Evolutionary conservation across 1,140 invertebrate genomes (phyloP), one percentile per base, ranked within the genome.

Genomic region (Drosophila mauritiana): DNA sequence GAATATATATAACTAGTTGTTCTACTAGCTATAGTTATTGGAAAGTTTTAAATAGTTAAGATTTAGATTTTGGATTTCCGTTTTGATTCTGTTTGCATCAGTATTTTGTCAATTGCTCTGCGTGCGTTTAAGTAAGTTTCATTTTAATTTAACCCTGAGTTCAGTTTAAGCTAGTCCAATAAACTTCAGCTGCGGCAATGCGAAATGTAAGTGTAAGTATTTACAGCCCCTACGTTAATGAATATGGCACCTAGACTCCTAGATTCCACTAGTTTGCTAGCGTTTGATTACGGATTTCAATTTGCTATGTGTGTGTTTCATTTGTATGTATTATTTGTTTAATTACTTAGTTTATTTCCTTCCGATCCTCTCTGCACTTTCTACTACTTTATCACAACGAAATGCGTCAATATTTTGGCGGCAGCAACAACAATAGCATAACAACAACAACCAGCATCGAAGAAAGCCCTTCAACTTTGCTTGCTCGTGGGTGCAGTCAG

Each of bases 401-500:
- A 90, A 84, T 89, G 84, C 84, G 77, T 77, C 80, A 79, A 89
- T 81, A 89, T 56, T 65, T 84, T 84, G 80, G 80, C 84, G 72
- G 62, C 49, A 84, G 78, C 53, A 76, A 76, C 62, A 65, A 56
- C 45, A 59, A 69, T 11, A 68, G 72, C 40, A 82, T 40, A 55
- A 54, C 63, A 77, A 63, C 57, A 31, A 49, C 67, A 73, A 62
- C 52, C 55, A 25, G n/a, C 46, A 51, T 37, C 43, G 45, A 17
- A 3, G 25, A 11, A 59, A 80, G 37, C 37, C 45, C 45, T 89
- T 89, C 79, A 88, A 84, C 84, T 88, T 17, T 89, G 80, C 43
- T 88, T 89, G 25, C 43, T 36, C 48, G 63, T 42, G 37, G 75
- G 49, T 43, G 81, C 48, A 46, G 81, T 42, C 45, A 81, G 11